These are phyloP conservation scores for Drosophila fungiperda DNA, from an alignment of 2,888 invertebrate genomes.

Conservation along the genomic window DNA sequence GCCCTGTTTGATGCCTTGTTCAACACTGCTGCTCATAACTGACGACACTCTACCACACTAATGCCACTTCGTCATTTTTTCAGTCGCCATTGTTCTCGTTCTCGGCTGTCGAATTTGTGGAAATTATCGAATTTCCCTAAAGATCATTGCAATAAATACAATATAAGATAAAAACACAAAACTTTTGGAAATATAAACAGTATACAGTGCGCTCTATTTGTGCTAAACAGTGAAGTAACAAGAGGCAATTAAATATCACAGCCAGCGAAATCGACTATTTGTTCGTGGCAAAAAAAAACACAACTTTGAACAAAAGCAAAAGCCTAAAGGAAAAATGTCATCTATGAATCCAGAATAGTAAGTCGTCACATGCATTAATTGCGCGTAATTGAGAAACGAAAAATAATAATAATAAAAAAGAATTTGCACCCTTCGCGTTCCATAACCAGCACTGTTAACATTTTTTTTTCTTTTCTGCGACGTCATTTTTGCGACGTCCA, in stretches of 20 bases:
- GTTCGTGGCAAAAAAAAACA: conserved; percentile 73
- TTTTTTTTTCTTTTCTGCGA: conserved; percentile 74
- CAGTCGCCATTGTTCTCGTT: conserved; percentile 80
- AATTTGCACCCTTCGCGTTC: conserved; percentile 51
- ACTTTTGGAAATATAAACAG: conserved; percentile 49
- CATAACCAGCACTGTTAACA: conserved; percentile 56
- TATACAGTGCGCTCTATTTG: conserved; percentile 50
- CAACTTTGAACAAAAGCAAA: conserved; percentile 54
- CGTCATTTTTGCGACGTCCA: conserved; percentile 79
- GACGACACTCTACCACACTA: conserved; percentile 55
- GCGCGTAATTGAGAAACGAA: conserved; percentile 55
- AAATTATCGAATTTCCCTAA: conserved; percentile 71
- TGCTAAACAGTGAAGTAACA: conserved; percentile 41
- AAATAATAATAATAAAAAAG: conserved; percentile 13
- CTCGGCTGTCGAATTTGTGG: conserved; percentile 76
- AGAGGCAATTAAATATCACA: conserved; percentile 38
- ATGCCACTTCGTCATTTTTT: conserved; percentile 80
- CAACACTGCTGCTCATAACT: conserved; percentile 51
- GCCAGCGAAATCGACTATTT: conserved; percentile 72
- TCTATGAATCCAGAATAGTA: conserved; percentile 94
- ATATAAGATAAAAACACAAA: conserved; percentile 63
- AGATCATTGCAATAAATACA: conserved; percentile 63
- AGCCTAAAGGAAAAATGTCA: conserved; percentile 81
- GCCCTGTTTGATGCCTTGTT: conserved; percentile 49
- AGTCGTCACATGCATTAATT: conserved; percentile 84